These are phyloP conservation scores for Lordiphosa fenestrarum DNA, from an alignment of 2,888 invertebrate genomes.

Conservation along the genomic window DNA sequence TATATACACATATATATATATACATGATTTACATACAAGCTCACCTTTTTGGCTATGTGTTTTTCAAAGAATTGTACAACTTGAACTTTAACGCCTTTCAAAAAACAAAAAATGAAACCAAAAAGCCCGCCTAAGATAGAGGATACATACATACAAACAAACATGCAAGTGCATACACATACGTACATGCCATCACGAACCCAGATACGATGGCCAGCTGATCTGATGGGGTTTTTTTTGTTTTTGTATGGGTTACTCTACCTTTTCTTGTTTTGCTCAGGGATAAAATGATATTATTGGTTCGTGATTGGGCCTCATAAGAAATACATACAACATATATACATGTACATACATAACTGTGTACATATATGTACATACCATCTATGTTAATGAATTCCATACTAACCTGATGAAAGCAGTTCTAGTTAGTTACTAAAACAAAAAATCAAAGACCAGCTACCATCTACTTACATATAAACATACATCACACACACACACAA, in stretches of 20 bases:
- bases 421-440: conserved; percentile 20
- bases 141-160: too few relatives aligned
- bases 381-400: too few relatives aligned
- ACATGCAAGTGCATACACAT: not conserved
- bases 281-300: conserved; percentile 9
- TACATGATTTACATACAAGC: conserved; percentile 18
- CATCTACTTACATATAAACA: conserved; percentile 36
- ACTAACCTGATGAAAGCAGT: not conserved
- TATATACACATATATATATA: not conserved
- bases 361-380: conserved; percentile 4
- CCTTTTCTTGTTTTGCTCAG: conserved; percentile 5
- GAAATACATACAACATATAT: not conserved
- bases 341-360: not conserved
- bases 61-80: conserved; percentile 37
- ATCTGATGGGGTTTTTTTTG: too few relatives aligned
- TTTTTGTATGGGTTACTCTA: too few relatives aligned
- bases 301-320: not conserved
- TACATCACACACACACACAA: conserved; percentile 13
- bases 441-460: conserved; percentile 2
- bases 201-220: not conserved
- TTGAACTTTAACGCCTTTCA: conserved; percentile 1
- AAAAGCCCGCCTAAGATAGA: conserved; percentile 7
- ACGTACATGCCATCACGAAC: conserved; percentile 2
- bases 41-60: conserved; percentile 35
- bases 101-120: not conserved